A percentile compares a stretch with the other conserved stretches of the same genome.
Conservation (phyloP, 2,113 vertebrate species). For the Synodontis membranacea region DNA sequence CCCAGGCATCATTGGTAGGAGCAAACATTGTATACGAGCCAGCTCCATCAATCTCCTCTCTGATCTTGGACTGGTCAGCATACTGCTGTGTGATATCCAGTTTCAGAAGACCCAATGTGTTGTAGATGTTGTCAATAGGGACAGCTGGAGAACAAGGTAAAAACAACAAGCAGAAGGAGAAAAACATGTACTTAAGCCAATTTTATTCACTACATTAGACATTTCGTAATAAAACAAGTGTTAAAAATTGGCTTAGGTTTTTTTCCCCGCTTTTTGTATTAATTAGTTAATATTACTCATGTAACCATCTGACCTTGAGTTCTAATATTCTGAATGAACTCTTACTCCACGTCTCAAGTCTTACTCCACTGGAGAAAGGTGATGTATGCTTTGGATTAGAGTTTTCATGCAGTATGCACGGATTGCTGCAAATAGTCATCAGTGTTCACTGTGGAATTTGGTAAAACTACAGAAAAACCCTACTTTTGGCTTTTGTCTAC, state of each 20-base stretch:
- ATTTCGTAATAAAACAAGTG: background rate
- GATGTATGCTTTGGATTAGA: background rate
- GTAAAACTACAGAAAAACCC: background rate
- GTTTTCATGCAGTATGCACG: background rate
- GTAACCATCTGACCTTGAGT: background rate
- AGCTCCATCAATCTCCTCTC: conserved; percentile 83
- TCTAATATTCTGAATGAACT: background rate
- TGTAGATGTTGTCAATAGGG: conserved; percentile 93
- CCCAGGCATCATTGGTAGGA: conserved; percentile 93
- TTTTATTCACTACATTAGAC: background rate
- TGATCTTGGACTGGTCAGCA: conserved; percentile 80
- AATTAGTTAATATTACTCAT: background rate
- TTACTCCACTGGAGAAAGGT: background rate
- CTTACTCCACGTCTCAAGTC: too few relatives aligned
- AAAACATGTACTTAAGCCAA: background rate
- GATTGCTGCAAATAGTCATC: background rate
- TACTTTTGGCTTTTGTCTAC: background rate
- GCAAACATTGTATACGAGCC: conserved; percentile 92
- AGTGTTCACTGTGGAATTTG: background rate
- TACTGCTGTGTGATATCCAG: conserved; percentile 82
- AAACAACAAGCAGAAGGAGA: background rate
- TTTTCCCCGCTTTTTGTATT: background rate
- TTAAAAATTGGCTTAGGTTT: background rate
- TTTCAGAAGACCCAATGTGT: conserved; percentile 85
- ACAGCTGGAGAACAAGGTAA: conserved; percentile 72